A percentile compares a stretch with the other conserved stretches of the same genome.
Evolutionary conservation across 2,113 vertebrate species (phyloP).

Genomic region (Octodon degus): DNA sequence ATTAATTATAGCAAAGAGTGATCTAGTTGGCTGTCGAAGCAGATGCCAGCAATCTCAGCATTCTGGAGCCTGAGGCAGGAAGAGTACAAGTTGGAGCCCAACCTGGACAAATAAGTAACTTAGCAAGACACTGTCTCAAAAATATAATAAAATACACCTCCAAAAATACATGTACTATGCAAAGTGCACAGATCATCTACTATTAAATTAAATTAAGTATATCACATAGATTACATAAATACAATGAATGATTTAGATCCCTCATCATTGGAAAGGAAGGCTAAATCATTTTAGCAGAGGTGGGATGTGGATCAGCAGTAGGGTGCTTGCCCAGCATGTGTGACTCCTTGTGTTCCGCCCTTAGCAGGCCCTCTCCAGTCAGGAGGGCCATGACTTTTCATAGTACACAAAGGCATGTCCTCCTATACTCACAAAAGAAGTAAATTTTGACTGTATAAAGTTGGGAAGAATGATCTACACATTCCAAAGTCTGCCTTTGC

Average conservation of each 20-base stretch:
- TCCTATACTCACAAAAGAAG: background rate
- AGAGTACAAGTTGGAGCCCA: background rate
- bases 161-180: background rate
- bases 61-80: background rate
- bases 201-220: conserved; percentile 7
- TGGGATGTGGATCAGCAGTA: background rate
- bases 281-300: background rate
- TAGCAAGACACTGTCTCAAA: background rate
- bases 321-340: too few species aligned
- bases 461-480: background rate
- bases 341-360: background rate
- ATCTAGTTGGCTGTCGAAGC: background rate
- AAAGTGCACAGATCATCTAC: background rate
- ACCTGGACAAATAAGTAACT: background rate
- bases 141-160: background rate
- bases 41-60: background rate
- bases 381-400: background rate
- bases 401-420: background rate
- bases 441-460: background rate
- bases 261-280: background rate
- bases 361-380: background rate
- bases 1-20: background rate
- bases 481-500: background rate
- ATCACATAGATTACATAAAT: background rate
- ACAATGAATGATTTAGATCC: background rate